These are phyloP conservation scores for Torymus texanus DNA, from an alignment of 2,888 invertebrate genomes.

Conservation along the genomic window DNA sequence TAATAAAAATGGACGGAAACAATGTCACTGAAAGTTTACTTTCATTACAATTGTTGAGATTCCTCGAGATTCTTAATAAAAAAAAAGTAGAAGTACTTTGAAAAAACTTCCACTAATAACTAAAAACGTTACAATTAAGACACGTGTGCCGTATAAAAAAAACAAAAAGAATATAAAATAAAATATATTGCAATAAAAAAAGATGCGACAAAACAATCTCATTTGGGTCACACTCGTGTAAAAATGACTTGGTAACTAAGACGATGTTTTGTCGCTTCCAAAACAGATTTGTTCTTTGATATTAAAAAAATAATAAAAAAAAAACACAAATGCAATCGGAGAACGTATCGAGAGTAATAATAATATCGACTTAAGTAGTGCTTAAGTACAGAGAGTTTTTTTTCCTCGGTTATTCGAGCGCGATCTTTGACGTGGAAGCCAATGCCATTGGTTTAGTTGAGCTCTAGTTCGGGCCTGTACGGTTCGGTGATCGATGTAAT, in stretches of 20 bases:
- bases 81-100: neutral
- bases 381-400: constrained; percentile 40
- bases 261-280: constrained; percentile 16
- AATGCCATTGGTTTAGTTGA: constrained; percentile 59
- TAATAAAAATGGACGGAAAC: constrained; percentile 51
- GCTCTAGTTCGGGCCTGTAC: constrained; percentile 70
- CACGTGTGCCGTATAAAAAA: constrained; percentile 9
- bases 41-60: constrained; percentile 34
- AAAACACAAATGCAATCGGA: constrained; percentile 40
- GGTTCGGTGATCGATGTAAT: constrained; percentile 72
- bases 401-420: neutral
- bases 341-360: constrained; percentile 20
- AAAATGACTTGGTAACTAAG: constrained; percentile 50
- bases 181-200: constrained; percentile 37
- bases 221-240: constrained; percentile 12
- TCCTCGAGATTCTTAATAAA: constrained; percentile 16
- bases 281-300: constrained; percentile 19
- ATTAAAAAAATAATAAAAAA: neutral
- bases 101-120: neutral
- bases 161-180: constrained; percentile 23
- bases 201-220: constrained; percentile 33
- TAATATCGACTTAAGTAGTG: constrained; percentile 35
- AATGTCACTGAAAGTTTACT: constrained; percentile 26
- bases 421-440: too few species aligned
- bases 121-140: constrained; percentile 8